These are phyloP conservation scores for Scaptomyza parva DNA, from an alignment of 2,888 invertebrate species.

Conservation along the genomic window DNA sequence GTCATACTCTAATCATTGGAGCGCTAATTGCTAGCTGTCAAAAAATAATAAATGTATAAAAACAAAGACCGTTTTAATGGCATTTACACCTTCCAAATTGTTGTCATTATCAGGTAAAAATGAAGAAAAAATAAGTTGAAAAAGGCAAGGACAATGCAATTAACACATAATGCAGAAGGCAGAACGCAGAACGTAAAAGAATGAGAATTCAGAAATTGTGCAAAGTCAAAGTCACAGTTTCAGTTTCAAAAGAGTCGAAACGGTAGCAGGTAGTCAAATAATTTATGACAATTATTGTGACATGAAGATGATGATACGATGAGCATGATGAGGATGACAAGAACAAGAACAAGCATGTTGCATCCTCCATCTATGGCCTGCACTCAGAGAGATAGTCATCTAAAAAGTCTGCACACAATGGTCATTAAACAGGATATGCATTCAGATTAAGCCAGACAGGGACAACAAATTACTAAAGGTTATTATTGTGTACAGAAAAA, in stretches of 20 bases:
- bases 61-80: constrained; percentile 48
- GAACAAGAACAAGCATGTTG: constrained; percentile 23
- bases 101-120: constrained; percentile 32
- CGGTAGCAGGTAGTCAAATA: constrained; percentile 71
- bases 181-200: constrained; percentile 3
- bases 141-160: constrained; percentile 41
- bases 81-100: constrained; percentile 59
- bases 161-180: constrained; percentile 38
- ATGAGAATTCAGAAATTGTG: constrained; percentile 4
- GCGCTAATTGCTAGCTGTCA: constrained; percentile 24
- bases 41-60: neutral
- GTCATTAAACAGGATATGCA: constrained; percentile 61
- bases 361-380: neutral
- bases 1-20: constrained; percentile 29
- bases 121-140: constrained; percentile 16
- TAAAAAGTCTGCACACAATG: constrained; percentile 40
- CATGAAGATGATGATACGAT: constrained; percentile 41
- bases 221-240: constrained; percentile 13
- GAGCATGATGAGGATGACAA: neutral
- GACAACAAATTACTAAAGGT: constrained; percentile 41
- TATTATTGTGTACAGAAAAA: constrained; percentile 2
- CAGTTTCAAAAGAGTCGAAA: constrained; percentile 14
- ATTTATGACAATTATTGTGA: constrained; percentile 77
- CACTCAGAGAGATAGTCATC: constrained; percentile 48
- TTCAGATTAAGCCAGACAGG: constrained; percentile 51